These are phyloP conservation scores for Mesochorus sp. DNA, from an alignment of 2,888 invertebrate genomes.

Conservation along the genomic window DNA sequence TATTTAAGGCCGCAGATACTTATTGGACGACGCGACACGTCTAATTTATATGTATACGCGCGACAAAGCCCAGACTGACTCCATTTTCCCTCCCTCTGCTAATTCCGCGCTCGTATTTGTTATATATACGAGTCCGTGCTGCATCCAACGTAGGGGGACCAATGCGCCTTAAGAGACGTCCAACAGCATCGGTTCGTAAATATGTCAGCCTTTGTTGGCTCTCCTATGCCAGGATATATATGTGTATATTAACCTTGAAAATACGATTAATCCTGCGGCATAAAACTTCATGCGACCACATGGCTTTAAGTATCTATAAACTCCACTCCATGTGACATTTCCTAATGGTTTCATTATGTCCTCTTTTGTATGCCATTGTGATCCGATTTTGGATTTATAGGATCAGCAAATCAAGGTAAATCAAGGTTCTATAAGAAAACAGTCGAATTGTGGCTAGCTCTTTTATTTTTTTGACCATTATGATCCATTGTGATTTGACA, in stretches of 20 bases:
- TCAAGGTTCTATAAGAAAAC: too few relatives aligned
- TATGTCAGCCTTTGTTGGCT: conserved; percentile 38
- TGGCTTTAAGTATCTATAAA: neutral
- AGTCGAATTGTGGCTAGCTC: too few relatives aligned
- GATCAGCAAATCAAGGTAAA: too few relatives aligned
- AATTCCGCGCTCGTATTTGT: conserved; percentile 20
- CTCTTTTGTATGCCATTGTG: conserved; percentile 9
- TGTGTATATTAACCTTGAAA: neutral
- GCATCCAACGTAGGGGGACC: neutral
- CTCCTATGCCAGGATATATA: neutral
- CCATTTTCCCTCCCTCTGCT: conserved; percentile 1
- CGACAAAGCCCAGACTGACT: conserved; percentile 38
- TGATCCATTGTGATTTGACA: too few relatives aligned
- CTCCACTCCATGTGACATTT: conserved; percentile 35
- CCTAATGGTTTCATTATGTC: conserved; percentile 51
- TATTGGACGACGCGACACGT: conserved; percentile 71
- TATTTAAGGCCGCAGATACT: conserved; percentile 71
- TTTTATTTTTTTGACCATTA: too few relatives aligned
- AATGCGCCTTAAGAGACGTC: conserved; percentile 11
- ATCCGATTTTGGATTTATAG: too few relatives aligned
- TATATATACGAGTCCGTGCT: too few relatives aligned
- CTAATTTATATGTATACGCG: conserved; percentile 74
- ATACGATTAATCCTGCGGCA: conserved; percentile 1
- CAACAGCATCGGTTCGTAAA: conserved; percentile 47
- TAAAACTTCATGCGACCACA: neutral